Base-by-base conservation (phyloP, 2,797 vertebrate species). In the Sebastes melanostomus region DNA sequence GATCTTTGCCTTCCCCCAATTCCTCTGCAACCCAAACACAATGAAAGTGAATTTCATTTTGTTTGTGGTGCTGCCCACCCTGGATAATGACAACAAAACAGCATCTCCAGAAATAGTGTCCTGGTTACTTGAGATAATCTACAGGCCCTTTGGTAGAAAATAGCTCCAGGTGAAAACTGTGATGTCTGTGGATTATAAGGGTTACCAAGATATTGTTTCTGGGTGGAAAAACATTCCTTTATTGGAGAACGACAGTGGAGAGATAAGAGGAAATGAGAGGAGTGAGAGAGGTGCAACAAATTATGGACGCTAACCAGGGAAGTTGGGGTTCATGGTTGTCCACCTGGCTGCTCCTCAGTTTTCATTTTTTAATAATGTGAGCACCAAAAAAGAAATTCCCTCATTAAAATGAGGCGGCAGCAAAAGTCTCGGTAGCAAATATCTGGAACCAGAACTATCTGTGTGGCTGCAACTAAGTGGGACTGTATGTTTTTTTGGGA, bases 371-470 rank as follows among this genome's bases (percentile, higher is more conserved):
- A 46, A 78, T 59, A 1, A 25, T 24, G 1, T 4, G 24, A 70
- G 18, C 22, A 46, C 55, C n/a, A 38, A 27, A 27, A 34, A 30
- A 36, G 5, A 42, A 68, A 81, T 42, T 50, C 63, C 16, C 6
- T 32, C 63, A 38, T 66, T 34, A 55, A 50, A 75, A 54, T 20
- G 32, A 66, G 27, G 32, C 3, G 24, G n/a, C 30, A 62, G 55
- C 30, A 46, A 42, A 66, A 61, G 42, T 62, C 46, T 82, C 11
- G 3, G 20, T 13, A 42, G 22, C 3, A 38, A 76, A 78, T 20
- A 24, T 59, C 1, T 70, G 34, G 65, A 79, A 81, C 25, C 71
- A 66, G 61, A 88, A 55, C 27, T 6, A 62, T 24, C 61, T 75
- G 27, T 63, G 54, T 16, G 12, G 22, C n/a, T 25, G 63, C 20